Evolutionary conservation across 1,140 invertebrate genomes (phyloP), one percentile per base, ranked within the genome.

Genomic region (Papilio polytes): DNA sequence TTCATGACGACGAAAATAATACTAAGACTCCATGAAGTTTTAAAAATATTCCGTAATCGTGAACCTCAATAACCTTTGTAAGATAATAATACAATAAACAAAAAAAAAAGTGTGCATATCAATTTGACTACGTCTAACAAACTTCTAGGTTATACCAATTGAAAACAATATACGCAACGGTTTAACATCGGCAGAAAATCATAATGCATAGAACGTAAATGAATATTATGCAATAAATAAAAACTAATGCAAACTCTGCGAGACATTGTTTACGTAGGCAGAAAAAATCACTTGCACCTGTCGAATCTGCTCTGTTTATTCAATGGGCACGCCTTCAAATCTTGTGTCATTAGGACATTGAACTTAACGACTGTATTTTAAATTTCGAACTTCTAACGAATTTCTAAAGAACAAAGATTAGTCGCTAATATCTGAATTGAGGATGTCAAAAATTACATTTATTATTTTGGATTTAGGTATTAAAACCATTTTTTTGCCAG

Each of bases 301-400:
- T 70, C 63, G 26, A 70, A 15, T 31, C 63, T 70, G 63, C 15
- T 18, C 2, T 36, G 31, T 2, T 18, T 70, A 70, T 70, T 70
- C 63, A 70, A 70, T 15, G 63, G 15, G 12, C 26, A 66, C 22
- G 22, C 13, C 13, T 63, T 63, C 9, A 63, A 31, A 70, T 70
- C 26, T 70, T 70, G 20, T 59, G 13, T 31, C 63, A 70, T 31
- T 70, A 70, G 63, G 63, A 31, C 63, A 31, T 70, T 70, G 63
- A 70, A 31, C 63, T 70, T 70, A 70, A 70, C 63, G 63, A 15
- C 26, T 70, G 63, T 70, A 31, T 31, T 66, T 66, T 66, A 63
- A 63, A 63, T 63, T 63, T 63, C 22, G 59, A 63, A 31, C 13
- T 70, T 70, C 3, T 70, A 70, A 70, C 63, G 26, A 70, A 70